These are phyloP conservation scores for Octodonta nipae DNA, from an alignment of 2,888 invertebrate species.

Conservation along the genomic window DNA sequence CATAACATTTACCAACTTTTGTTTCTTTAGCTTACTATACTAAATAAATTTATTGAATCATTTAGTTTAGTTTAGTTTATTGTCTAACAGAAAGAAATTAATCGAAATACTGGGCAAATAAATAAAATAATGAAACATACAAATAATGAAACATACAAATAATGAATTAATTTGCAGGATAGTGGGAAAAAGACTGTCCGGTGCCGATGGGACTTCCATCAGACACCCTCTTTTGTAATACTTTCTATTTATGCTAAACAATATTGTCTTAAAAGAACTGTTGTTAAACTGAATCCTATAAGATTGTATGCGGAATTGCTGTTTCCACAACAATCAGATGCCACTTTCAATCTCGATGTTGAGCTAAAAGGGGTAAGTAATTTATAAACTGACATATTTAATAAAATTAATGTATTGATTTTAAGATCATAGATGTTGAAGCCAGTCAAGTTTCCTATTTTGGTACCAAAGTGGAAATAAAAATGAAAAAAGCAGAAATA, in stretches of 20 bases:
- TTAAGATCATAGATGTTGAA: slow-evolving; percentile 63
- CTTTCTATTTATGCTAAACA: slow-evolving; percentile 85
- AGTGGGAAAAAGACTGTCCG: slow-evolving; percentile 36
- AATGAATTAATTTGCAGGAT: slow-evolving; percentile 37
- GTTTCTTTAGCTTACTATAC: no score
- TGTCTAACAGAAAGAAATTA: no score
- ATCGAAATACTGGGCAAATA: no score
- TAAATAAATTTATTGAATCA: no score
- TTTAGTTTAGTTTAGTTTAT: no score
- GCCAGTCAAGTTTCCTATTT: slow-evolving; percentile 64
- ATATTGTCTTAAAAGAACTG: slow-evolving; percentile 63
- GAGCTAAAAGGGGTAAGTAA: slow-evolving; percentile 67
- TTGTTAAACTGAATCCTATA: slow-evolving; percentile 72
- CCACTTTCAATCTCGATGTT: slow-evolving; percentile 59
- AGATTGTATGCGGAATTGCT: slow-evolving; percentile 58
- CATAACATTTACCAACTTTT: no score
- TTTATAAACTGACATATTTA: neutral
- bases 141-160: no score
- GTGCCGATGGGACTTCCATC: slow-evolving; percentile 92
- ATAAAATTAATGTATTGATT: slow-evolving; percentile 16
- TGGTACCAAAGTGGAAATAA: slow-evolving; percentile 85
- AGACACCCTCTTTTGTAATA: slow-evolving; percentile 72
- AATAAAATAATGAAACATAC: no score
- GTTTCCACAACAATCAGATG: slow-evolving; percentile 63
- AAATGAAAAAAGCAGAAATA: slow-evolving; percentile 72